Percentiles rank a stretch among this genome's conserved stretches.
Conservation (phyloP, 2,113 vertebrate genomes). For the Recurvirostra avosetta region DNA sequence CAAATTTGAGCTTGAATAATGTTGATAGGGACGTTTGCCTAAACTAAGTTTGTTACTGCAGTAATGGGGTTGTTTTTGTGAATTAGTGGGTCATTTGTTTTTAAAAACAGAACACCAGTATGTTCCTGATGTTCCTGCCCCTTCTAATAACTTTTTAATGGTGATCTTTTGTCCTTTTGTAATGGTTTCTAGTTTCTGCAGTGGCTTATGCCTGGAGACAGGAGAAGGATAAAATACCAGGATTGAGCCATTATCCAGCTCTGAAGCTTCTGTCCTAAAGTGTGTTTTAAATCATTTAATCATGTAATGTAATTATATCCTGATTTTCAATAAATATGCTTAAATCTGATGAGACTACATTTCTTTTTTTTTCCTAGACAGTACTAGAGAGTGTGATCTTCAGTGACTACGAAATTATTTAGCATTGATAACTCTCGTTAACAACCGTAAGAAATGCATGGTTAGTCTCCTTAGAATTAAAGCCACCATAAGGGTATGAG, state of each 20-base stretch:
- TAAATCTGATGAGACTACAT: background rate
- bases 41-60: slow-evolving; percentile 48
- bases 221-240: slow-evolving; percentile 20
- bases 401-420: background rate
- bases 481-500: background rate
- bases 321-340: slow-evolving; percentile 33
- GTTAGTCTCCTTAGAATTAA: background rate
- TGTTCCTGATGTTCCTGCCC: slow-evolving; percentile 39
- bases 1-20: slow-evolving; percentile 66
- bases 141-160: slow-evolving; percentile 66
- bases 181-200: slow-evolving; percentile 57
- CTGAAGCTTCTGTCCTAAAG: slow-evolving; percentile 33
- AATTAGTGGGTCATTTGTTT: slow-evolving; percentile 71
- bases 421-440: background rate
- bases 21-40: slow-evolving; percentile 55
- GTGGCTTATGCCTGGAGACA: slow-evolving; percentile 41
- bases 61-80: slow-evolving; percentile 63
- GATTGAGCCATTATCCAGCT: slow-evolving; percentile 1
- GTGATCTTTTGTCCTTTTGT: slow-evolving; percentile 64
- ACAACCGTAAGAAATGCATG: background rate
- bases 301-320: slow-evolving; percentile 10
- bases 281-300: slow-evolving; percentile 28
- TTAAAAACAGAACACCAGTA: slow-evolving; percentile 63
- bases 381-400: background rate
- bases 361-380: background rate